phyloP scores from a whole-genome alignment of 2,888 invertebrate species.

The Baccha elongata region DNA sequence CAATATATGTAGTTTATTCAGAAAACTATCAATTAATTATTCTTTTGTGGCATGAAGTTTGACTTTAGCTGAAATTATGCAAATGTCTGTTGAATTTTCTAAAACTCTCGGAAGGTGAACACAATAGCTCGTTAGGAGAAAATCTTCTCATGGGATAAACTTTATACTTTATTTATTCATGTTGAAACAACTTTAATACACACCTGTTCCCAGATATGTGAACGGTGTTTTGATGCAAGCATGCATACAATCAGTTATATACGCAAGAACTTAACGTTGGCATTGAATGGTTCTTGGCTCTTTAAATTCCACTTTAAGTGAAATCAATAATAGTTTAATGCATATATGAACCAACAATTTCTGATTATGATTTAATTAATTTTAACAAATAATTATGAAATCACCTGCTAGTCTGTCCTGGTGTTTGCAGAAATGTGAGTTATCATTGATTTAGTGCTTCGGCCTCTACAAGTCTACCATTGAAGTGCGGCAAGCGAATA shows the following conservation, averaged over 20 bases:
- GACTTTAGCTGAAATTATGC: neutral
- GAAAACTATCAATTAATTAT: conserved; percentile 43
- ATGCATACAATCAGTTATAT: neutral
- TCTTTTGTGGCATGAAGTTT: neutral
- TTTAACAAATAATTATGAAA: conserved; percentile 34
- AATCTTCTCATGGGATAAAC: conserved; percentile 8
- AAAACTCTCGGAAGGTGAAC: neutral
- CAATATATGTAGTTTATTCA: neutral
- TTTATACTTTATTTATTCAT: conserved; percentile 23
- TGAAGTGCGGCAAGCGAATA: conserved; percentile 16
- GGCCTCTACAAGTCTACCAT: neutral
- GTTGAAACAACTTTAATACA: neutral
- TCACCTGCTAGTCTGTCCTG: conserved; percentile 16
- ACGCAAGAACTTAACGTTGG: too few species aligned
- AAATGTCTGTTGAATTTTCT: conserved; percentile 10
- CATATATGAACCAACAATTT: conserved; percentile 14
- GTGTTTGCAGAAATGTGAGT: conserved; percentile 5
- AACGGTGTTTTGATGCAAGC: neutral
- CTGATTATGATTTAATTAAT: conserved; percentile 54
- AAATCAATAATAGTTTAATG: conserved; percentile 40
- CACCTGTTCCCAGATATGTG: too few species aligned
- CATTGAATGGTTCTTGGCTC: neutral
- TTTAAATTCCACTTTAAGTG: neutral
- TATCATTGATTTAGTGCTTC: conserved; percentile 20
- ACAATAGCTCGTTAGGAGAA: conserved; percentile 32